These are phyloP conservation scores for Chalcosyrphus nemorum DNA, from an alignment of 2,888 invertebrate species.

Conservation along the genomic window DNA sequence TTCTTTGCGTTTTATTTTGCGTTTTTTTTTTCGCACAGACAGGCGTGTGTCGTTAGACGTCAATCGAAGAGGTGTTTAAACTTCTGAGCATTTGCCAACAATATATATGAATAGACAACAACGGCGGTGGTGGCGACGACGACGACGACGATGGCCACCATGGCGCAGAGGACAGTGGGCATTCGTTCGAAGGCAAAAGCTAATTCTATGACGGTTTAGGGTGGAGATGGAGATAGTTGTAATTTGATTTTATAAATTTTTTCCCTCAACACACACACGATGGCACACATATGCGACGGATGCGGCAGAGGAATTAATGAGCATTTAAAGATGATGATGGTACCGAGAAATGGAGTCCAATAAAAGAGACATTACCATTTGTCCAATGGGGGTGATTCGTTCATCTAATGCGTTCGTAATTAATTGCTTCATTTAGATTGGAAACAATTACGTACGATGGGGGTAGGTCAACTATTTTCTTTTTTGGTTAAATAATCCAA, in stretches of 20 bases:
- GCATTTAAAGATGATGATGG: conserved; percentile 68
- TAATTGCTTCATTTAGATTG: conserved; percentile 73
- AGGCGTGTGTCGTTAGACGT: conserved; percentile 71
- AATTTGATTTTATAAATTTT: conserved; percentile 45
- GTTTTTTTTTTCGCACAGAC: conserved; percentile 40
- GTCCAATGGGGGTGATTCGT: conserved; percentile 63
- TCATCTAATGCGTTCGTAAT: conserved; percentile 62
- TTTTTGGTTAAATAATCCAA: background rate
- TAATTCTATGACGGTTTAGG: conserved; percentile 23
- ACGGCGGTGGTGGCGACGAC: conserved; percentile 11
- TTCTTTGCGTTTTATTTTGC: conserved; percentile 43
- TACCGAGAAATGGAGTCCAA: conserved; percentile 58
- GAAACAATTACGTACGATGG: conserved; percentile 58
- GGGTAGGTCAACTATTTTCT: conserved; percentile 45
- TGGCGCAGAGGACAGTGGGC: conserved; percentile 17
- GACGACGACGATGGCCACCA: conserved; percentile 8
- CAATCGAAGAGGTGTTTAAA: conserved; percentile 72
- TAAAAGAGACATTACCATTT: conserved; percentile 67
- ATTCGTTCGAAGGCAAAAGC: conserved; percentile 41
- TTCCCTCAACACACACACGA: background rate
- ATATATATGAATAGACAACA: background rate
- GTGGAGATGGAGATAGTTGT: conserved; percentile 20
- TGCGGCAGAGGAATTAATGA: conserved; percentile 42
- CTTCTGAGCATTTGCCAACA: conserved; percentile 64
- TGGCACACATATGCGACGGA: background rate